phyloP scores from a whole-genome alignment of 2,113 vertebrate species.

The Hippolais icterina region DNA sequence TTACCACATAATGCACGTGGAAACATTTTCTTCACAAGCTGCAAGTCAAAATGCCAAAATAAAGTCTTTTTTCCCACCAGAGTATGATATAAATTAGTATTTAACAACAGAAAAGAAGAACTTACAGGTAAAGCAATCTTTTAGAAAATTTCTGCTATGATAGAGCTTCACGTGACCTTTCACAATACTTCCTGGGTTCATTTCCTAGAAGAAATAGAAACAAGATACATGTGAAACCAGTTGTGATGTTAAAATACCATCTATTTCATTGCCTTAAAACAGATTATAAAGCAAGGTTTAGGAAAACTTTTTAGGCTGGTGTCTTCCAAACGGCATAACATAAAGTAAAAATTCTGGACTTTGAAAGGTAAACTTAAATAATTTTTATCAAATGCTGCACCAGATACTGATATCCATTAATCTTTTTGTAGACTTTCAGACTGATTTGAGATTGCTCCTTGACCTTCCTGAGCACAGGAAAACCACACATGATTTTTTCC shows the following conservation, averaged over 20 bases:
- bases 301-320: not conserved
- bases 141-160: slow-evolving; percentile 30
- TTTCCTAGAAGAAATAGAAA: slow-evolving; percentile 68
- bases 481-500: not conserved
- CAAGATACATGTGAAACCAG: not conserved
- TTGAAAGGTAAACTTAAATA: not conserved
- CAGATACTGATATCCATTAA: not conserved
- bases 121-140: slow-evolving; percentile 66
- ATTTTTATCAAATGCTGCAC: not conserved
- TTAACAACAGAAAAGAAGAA: slow-evolving; percentile 37
- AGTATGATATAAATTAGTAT: not conserved
- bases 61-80: not conserved
- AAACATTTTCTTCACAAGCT: not conserved
- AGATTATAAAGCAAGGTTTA: not conserved
- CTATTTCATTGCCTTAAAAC: not conserved
- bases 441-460: not conserved
- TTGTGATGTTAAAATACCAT: not conserved
- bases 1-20: not conserved
- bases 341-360: not conserved
- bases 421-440: not conserved
- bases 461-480: not conserved
- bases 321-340: not conserved
- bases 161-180: not conserved
- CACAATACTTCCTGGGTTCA: slow-evolving; percentile 40
- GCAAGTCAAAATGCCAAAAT: not conserved